phyloP scores from a whole-genome alignment of 2,113 vertebrate genomes.

The Notothenia rossii region DNA sequence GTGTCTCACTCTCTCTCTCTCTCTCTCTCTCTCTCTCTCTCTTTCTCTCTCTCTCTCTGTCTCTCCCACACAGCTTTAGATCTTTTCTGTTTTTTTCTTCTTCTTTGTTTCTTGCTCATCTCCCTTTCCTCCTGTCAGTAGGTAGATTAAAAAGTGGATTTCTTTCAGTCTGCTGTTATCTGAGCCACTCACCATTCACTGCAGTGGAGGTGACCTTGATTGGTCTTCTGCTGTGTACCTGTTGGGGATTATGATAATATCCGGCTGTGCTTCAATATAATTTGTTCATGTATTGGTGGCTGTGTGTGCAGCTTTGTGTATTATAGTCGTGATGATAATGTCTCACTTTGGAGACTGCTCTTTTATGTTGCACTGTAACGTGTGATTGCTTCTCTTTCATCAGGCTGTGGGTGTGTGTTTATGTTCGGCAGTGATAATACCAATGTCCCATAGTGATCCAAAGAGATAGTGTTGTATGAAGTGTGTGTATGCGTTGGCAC shows the following conservation, averaged over 20 bases:
- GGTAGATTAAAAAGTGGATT: slow-evolving; percentile 58
- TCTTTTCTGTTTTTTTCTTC: slow-evolving; percentile 35
- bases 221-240: slow-evolving; percentile 64
- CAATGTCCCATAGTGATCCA: slow-evolving; percentile 19
- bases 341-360: slow-evolving; percentile 35
- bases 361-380: slow-evolving; percentile 52
- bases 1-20: not conserved
- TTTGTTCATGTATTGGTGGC: slow-evolving; percentile 14
- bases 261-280: slow-evolving; percentile 58
- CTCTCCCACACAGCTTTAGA: slow-evolving; percentile 3
- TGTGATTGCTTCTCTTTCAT: slow-evolving; percentile 22
- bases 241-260: slow-evolving; percentile 71
- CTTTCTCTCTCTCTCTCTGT: not conserved
- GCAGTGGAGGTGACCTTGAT: slow-evolving; percentile 71
- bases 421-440: slow-evolving; percentile 38
- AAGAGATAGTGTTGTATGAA: slow-evolving; percentile 4
- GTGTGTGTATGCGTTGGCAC: slow-evolving; percentile 13
- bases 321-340: slow-evolving; percentile 41
- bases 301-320: slow-evolving; percentile 47
- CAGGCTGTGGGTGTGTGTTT: slow-evolving; percentile 22
- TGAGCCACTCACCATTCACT: slow-evolving; percentile 34
- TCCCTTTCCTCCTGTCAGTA: slow-evolving; percentile 29
- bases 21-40: not conserved
- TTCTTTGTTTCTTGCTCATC: slow-evolving; percentile 30
- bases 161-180: slow-evolving; percentile 53